phyloP scores from a whole-genome alignment of 2,797 vertebrate genomes.

The Myotis pilosus region DNA sequence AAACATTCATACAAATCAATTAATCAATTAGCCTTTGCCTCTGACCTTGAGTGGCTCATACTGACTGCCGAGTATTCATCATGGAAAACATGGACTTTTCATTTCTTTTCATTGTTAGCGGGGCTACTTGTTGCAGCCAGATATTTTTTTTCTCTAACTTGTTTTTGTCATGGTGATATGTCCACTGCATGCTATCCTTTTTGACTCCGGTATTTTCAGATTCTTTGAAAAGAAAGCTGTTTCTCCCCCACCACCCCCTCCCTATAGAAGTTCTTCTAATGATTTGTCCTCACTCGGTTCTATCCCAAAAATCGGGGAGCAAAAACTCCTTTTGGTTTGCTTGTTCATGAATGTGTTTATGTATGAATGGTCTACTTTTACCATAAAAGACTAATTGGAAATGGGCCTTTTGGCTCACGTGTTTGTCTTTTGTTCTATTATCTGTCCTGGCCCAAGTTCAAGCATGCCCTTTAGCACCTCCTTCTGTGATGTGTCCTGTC shows the following conservation, averaged over 20 bases:
- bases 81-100: background rate
- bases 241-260: background rate
- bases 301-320: background rate
- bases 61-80: background rate
- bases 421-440: conserved; percentile 67
- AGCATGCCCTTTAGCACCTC: conserved; percentile 55
- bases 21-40: conserved; percentile 51
- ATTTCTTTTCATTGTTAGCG: background rate
- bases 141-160: background rate
- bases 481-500: conserved; percentile 55
- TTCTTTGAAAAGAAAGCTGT: background rate
- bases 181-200: background rate
- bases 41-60: background rate
- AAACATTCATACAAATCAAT: conserved; percentile 2
- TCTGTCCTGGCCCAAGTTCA: conserved; percentile 72
- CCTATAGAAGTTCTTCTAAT: background rate
- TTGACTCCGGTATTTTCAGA: background rate
- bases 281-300: background rate
- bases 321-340: background rate
- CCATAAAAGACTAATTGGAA: conserved; percentile 41
- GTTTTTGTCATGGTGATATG: background rate
- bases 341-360: conserved; percentile 33
- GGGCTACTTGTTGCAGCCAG: background rate
- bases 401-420: background rate
- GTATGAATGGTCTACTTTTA: conserved; percentile 32